Conservation (phyloP, 2,888 invertebrate species). For the Atethmia centrago region DNA sequence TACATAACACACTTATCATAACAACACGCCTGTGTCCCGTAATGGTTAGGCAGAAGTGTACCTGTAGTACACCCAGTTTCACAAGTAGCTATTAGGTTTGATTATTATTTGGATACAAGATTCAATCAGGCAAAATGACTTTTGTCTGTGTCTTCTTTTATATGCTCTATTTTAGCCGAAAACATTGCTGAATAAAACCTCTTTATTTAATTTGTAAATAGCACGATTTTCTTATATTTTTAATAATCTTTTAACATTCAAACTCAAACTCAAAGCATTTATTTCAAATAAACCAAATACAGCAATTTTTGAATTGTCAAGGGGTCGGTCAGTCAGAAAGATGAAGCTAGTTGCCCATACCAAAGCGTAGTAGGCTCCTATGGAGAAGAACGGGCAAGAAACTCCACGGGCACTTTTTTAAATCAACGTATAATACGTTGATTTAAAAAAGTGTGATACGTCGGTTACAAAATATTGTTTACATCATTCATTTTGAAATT, state of each 20-base stretch:
- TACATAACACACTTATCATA: neutral
- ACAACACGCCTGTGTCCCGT: neutral
- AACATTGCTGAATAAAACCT: neutral
- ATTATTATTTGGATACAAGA: neutral
- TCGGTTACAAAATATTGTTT: no score
- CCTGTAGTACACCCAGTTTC: neutral
- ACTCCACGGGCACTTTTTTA: no score
- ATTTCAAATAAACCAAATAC: no score
- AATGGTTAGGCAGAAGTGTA: neutral
- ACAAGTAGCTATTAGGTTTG: neutral
- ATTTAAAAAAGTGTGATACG: no score
- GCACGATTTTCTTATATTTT: neutral
- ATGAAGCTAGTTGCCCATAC: no score
- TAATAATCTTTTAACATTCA: neutral
- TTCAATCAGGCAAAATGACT: neutral
- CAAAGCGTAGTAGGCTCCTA: no score
- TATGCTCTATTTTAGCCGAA: neutral
- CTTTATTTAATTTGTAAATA: neutral
- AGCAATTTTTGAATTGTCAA: no score
- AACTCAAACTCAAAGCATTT: no score
- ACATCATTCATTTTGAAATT: no score
- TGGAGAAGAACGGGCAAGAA: no score
- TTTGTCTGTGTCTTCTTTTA: neutral
- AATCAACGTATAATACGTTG: no score
- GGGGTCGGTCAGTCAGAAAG: no score